Evolutionary conservation across 2,113 vertebrate genomes (phyloP).

Genomic region (Prinia subflava): DNA sequence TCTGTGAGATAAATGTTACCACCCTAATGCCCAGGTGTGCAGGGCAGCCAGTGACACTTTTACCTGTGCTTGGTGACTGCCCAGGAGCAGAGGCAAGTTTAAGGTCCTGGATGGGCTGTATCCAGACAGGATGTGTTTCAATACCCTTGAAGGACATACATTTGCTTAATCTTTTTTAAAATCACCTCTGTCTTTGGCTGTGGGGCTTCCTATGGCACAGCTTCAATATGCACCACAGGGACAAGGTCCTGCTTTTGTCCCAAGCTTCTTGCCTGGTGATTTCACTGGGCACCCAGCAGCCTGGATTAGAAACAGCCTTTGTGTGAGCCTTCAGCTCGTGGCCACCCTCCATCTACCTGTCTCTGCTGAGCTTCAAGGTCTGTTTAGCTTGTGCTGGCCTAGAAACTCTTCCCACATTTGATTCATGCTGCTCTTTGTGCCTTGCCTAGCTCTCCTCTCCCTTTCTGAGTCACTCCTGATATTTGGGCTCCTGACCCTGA

Average conservation of each 20-base stretch:
- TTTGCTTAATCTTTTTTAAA: not conserved
- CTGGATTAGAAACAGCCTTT: not conserved
- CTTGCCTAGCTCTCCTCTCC: not conserved
- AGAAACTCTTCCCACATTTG: not conserved
- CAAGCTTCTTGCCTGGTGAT: not conserved
- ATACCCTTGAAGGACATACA: not conserved
- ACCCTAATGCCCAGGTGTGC: not conserved
- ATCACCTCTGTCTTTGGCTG: not conserved
- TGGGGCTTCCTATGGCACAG: not conserved
- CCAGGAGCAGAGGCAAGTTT: not conserved
- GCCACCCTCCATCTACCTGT: not conserved
- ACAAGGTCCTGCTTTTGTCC: not conserved
- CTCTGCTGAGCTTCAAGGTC: not conserved
- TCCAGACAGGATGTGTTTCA: not conserved
- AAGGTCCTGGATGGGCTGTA: not conserved
- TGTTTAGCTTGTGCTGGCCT: not conserved
- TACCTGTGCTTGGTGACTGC: not conserved
- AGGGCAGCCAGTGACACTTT: not conserved
- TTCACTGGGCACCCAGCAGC: not conserved
- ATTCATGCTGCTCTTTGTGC: not conserved
- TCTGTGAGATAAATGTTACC: not conserved
- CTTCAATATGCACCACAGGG: not conserved
- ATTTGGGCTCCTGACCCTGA: not conserved
- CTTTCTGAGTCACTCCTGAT: not conserved
- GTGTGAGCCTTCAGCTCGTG: not conserved